Evolutionary conservation across 92 coral and sea anemone genomes (phyloP), one percentile per base, ranked within the genome.

Genomic region (Palythoa grandiflora): DNA sequence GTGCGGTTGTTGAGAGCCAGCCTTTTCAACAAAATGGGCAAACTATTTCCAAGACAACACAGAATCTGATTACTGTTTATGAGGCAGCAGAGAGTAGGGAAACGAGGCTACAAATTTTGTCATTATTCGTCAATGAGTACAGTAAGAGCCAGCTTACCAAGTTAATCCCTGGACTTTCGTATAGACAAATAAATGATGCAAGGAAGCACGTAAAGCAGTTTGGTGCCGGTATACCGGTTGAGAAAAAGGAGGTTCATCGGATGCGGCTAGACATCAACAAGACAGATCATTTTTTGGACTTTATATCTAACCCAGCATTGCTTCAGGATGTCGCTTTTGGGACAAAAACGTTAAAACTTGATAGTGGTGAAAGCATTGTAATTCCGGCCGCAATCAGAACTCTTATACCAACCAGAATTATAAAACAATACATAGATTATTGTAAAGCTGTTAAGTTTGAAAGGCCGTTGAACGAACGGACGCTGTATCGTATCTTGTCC

Each of bases 401-500:
- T 38, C 78, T 73, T 38, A 73, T 73, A 38, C 78, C 54, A 16
- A 73, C 78, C 52, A 73, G 78, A 47, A 73, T 73, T 14, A 73
- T 73, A 38, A 38, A 73, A 47, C 78, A 72, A 72, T 73, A 73
- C 54, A 15, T 14, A n/a, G 78, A 40, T 72, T 73, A 73, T 16
- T 73, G 79, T 50, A 47, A 47, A 50, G 60, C 79, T 19, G 60
- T 50, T 47, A 75, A 75, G n/a, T 50, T 75, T 75, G 63, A 72
- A 72, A 72, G 50, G 8, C 60, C 79, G 7, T 6, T 75, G 15
- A 75, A 50, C 50, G 61, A 75, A 50, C 36, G 79, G 61, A 47
- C 79, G 60, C 79, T 75, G 60, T 75, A 50, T 9, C 79, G 79
- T 75, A 75, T 75, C 79, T 75, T 75, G 60, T 47, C 36, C 79